phyloP scores from a whole-genome alignment of 2,797 vertebrate genomes.

The Acipenser transmontanus region DNA sequence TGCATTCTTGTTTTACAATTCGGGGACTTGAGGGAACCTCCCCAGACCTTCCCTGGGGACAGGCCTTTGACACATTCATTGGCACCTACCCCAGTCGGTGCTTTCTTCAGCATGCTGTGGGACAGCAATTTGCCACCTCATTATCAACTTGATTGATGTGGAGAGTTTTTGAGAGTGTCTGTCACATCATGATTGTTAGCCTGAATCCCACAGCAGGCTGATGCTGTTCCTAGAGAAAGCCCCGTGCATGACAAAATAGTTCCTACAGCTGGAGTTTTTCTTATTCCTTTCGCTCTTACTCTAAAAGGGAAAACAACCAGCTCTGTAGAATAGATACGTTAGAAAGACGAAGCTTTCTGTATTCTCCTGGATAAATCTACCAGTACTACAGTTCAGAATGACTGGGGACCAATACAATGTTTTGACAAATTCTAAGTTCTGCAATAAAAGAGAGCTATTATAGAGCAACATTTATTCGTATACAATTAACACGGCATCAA shows the following conservation, averaged over 20 bases:
- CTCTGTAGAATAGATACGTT: neutral
- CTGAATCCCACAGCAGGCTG: constrained; percentile 34
- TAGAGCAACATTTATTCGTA: too few relatives aligned
- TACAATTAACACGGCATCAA: too few relatives aligned
- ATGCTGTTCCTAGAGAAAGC: constrained; percentile 32
- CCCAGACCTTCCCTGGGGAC: constrained; percentile 37
- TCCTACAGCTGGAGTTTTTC: constrained; percentile 8
- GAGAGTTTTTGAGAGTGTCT: constrained; percentile 35
- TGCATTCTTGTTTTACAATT: constrained; percentile 54
- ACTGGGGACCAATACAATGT: too few relatives aligned
- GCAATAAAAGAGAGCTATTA: too few relatives aligned
- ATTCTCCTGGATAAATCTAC: too few relatives aligned
- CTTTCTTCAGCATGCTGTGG: constrained; percentile 57
- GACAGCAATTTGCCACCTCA: constrained; percentile 70
- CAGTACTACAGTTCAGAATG: too few relatives aligned
- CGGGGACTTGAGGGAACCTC: constrained; percentile 42
- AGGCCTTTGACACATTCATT: constrained; percentile 49
- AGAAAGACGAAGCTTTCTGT: too few relatives aligned
- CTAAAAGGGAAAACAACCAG: neutral
- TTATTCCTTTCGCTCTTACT: constrained; percentile 18
- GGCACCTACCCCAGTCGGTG: constrained; percentile 46
- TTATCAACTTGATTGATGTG: constrained; percentile 66
- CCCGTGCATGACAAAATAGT: constrained; percentile 44
- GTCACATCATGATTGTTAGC: constrained; percentile 38
- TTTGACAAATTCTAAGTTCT: too few relatives aligned